phyloP scores from a whole-genome alignment of 2,797 vertebrate species.

The Lagocephalus sceleratus region DNA sequence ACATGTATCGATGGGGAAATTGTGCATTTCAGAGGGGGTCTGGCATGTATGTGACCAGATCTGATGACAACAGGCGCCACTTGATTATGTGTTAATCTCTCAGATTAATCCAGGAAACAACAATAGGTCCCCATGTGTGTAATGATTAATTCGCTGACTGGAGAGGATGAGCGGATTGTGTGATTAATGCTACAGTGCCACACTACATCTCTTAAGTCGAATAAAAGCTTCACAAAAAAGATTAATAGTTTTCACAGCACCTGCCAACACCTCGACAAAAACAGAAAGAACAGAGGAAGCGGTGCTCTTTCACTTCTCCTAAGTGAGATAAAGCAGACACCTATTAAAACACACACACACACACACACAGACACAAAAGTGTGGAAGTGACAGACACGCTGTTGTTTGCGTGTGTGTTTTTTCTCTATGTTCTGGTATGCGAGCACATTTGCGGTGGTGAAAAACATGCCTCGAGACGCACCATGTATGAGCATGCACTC shows the following conservation, averaged over 20 bases:
- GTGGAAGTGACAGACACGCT: slow-evolving; percentile 11
- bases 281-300: slow-evolving; percentile 44
- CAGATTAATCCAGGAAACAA: slow-evolving; percentile 18
- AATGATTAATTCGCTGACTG: slow-evolving; percentile 11
- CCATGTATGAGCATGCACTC: slow-evolving; percentile 41
- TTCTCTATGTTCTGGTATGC: neutral
- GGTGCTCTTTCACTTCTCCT: slow-evolving; percentile 49
- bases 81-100: slow-evolving; percentile 28
- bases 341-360: slow-evolving; percentile 41
- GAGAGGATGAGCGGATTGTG: slow-evolving; percentile 2
- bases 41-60: neutral
- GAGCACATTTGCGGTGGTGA: slow-evolving; percentile 29
- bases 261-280: slow-evolving; percentile 51
- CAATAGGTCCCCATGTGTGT: slow-evolving; percentile 1
- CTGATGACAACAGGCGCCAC: slow-evolving; percentile 7
- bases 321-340: slow-evolving; percentile 56
- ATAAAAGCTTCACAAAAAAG: slow-evolving; percentile 40
- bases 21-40: too few relatives aligned
- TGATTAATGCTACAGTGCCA: slow-evolving; percentile 1
- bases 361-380: slow-evolving; percentile 10
- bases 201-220: slow-evolving; percentile 12
- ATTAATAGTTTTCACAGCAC: slow-evolving; percentile 35
- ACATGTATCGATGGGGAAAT: slow-evolving; percentile 18
- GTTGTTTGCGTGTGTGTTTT: slow-evolving; percentile 2
- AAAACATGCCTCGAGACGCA: slow-evolving; percentile 25